These are phyloP conservation scores for Tauraco hartlaubi DNA, from an alignment of 2,797 vertebrate species.

Conservation along the genomic window DNA sequence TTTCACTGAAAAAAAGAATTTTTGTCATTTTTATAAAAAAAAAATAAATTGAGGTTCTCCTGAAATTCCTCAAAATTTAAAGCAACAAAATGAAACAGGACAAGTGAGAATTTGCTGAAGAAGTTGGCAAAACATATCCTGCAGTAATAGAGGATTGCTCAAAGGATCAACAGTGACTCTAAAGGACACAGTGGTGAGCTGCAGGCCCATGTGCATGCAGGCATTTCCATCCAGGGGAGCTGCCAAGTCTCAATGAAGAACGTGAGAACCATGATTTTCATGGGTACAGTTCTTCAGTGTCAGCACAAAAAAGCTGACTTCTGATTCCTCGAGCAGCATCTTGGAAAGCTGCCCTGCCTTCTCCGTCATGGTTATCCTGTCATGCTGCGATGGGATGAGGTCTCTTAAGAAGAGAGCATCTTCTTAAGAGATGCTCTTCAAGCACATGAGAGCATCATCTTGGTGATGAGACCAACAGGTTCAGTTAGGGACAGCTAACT, in stretches of 20 bases:
- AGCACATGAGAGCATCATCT: neutral
- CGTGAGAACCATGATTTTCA: neutral
- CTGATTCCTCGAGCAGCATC: neutral
- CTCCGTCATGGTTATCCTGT: neutral
- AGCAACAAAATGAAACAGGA: neutral
- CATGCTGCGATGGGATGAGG: neutral
- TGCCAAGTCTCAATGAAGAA: rapidly evolving
- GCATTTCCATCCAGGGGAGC: neutral
- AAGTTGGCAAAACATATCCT: neutral
- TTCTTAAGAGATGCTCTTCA: neutral
- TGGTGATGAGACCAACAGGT: neutral
- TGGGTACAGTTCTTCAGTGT: neutral
- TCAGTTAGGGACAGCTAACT: neutral
- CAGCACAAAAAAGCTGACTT: neutral
- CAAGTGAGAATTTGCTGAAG: neutral
- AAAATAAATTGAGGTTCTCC: neutral
- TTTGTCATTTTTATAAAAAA: neutral
- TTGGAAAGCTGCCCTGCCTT: neutral
- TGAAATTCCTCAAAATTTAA: neutral
- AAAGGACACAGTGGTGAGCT: neutral
- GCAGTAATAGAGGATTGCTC: neutral
- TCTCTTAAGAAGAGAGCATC: neutral
- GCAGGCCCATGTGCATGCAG: rapidly evolving
- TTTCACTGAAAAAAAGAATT: neutral
- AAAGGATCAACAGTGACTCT: neutral